Evolutionary conservation across 64 coral and sea anemone species (phyloP).

Genomic region (Cladopsammia gracilis): DNA sequence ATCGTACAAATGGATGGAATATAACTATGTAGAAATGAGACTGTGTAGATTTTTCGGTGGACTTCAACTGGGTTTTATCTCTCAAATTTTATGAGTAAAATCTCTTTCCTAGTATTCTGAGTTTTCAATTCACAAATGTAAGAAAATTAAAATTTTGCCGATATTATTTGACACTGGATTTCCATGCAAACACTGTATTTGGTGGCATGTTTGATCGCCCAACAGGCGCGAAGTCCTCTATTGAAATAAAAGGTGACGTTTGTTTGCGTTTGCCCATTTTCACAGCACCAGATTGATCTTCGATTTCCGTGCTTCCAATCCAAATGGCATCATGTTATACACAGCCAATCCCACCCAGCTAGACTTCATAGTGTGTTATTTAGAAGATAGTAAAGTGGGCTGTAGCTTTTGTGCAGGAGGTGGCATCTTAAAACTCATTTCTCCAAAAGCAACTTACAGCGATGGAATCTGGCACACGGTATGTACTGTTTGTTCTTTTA

Average conservation of each 20-base stretch:
- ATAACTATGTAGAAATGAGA: no score
- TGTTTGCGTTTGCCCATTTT: not conserved
- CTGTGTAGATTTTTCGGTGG: no score
- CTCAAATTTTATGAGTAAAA: no score
- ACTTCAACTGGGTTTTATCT: no score
- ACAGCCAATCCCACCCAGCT: not conserved
- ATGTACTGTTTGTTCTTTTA: not conserved
- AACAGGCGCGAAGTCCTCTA: not conserved
- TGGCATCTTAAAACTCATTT: slow-evolving; percentile 14
- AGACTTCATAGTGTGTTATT: slow-evolving; percentile 50
- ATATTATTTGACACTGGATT: no score
- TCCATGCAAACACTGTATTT: no score
- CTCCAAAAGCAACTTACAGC: not conserved
- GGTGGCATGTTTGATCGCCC: no score
- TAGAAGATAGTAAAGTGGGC: slow-evolving; percentile 26
- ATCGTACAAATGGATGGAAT: no score
- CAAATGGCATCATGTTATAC: slow-evolving; percentile 60
- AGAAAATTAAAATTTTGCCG: no score
- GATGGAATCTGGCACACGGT: slow-evolving; percentile 67
- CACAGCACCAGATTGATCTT: slow-evolving; percentile 44
- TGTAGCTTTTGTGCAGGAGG: slow-evolving; percentile 59
- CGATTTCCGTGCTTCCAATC: slow-evolving; percentile 59
- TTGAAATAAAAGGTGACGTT: not conserved
- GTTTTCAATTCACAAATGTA: no score
- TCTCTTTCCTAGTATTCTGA: no score